Percentiles rank a stretch among this genome's conserved stretches.
phyloP scores from a whole-genome alignment of 2,797 vertebrate species.

The Pseudocheirus occidentalis region DNA sequence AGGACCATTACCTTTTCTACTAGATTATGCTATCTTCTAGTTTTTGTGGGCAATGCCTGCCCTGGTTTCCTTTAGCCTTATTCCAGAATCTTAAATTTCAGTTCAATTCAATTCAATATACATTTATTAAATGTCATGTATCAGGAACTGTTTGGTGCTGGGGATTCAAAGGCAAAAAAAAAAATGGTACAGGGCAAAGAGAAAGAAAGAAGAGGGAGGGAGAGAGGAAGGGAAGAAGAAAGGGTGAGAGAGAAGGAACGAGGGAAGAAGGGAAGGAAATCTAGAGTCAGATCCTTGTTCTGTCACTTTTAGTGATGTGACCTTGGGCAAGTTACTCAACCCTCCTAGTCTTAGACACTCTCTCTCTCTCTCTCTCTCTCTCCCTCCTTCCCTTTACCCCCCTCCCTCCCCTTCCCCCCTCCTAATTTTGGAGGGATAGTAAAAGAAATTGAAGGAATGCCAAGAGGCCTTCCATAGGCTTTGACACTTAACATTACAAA shows the following conservation, averaged over 20 bases:
- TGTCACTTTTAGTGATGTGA: not conserved
- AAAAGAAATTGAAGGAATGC: not conserved
- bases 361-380: too few relatives aligned
- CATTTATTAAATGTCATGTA: not conserved
- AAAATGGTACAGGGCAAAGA: not conserved
- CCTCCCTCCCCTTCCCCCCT: too few relatives aligned
- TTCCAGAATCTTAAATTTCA: not conserved
- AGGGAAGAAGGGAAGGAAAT: not conserved
- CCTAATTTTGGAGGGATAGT: not conserved
- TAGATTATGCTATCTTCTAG: too few relatives aligned
- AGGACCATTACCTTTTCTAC: not conserved
- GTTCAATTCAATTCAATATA: not conserved
- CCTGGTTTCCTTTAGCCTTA: not conserved
- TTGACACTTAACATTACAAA: not conserved
- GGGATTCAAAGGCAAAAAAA: not conserved
- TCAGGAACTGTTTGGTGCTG: not conserved
- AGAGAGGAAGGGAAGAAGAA: too few relatives aligned
- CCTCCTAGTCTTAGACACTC: not conserved
- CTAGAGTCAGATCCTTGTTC: not conserved
- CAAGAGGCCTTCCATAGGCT: not conserved
- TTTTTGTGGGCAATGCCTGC: too few relatives aligned
- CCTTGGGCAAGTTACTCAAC: not conserved
- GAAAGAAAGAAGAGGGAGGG: not conserved
- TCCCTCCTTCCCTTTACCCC: too few relatives aligned
- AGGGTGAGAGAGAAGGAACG: not conserved